phyloP scores from a whole-genome alignment of 2,113 vertebrate genomes.

The Sinocyclocheilus rhinocerous region DNA sequence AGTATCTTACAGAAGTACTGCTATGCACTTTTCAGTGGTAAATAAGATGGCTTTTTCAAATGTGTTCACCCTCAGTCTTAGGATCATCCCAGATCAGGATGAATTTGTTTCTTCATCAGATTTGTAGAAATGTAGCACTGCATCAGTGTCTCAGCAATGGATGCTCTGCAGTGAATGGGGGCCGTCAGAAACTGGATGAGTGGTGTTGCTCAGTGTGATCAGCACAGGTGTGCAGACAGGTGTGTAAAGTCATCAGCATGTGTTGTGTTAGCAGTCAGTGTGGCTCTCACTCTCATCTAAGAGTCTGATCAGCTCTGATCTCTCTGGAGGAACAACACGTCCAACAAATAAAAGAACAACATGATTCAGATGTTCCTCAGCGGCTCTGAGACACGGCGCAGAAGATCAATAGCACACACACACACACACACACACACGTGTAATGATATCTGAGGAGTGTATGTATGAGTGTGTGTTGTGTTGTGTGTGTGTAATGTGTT shows the following conservation, averaged over 20 bases:
- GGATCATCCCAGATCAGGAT: too few species aligned
- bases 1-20: too few species aligned
- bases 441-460: too few species aligned
- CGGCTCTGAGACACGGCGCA: background rate
- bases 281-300: background rate
- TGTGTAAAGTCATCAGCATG: background rate
- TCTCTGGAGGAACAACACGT: background rate
- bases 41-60: too few species aligned
- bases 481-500: too few species aligned
- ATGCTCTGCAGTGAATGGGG: background rate
- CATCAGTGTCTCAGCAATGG: too few species aligned
- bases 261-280: background rate
- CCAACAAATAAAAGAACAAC: conserved; percentile 14
- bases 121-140: too few species aligned
- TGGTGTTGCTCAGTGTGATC: background rate
- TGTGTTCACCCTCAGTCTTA: too few species aligned
- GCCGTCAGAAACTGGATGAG: background rate
- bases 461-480: too few species aligned
- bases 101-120: too few species aligned
- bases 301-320: background rate
- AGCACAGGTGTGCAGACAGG: background rate
- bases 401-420: background rate
- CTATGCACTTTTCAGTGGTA: too few species aligned
- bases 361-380: conserved; percentile 8
- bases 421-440: too few species aligned